These are phyloP conservation scores for Idaea straminata DNA, from an alignment of 2,888 invertebrate genomes.

Conservation along the genomic window DNA sequence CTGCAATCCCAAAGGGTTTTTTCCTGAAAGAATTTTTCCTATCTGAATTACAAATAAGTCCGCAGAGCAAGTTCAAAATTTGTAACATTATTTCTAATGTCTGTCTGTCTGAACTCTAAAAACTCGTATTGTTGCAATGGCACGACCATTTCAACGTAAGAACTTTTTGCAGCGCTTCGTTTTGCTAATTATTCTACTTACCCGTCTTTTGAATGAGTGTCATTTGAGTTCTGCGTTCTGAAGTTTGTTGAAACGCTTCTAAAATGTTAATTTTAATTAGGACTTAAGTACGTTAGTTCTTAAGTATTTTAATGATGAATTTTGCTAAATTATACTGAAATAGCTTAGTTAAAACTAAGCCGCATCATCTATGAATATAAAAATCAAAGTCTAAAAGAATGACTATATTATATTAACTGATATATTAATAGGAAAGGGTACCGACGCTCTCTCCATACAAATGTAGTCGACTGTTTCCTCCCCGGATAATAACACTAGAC, in stretches of 20 bases:
- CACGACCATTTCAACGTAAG: background rate
- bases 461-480: too few species aligned
- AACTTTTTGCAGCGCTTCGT: background rate
- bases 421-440: too few species aligned
- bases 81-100: background rate
- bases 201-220: background rate
- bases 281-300: background rate
- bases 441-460: too few species aligned
- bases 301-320: background rate
- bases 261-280: background rate
- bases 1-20: constrained; percentile 26
- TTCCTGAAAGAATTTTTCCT: constrained; percentile 20
- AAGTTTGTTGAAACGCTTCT: background rate
- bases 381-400: too few species aligned
- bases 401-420: too few species aligned
- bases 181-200: background rate
- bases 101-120: background rate
- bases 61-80: constrained; percentile 7
- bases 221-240: background rate
- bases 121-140: background rate
- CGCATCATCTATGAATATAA: too few species aligned
- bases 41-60: constrained; percentile 46
- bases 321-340: background rate
- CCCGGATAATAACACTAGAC: too few species aligned
- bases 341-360: too few species aligned